phyloP scores from a whole-genome alignment of 2,797 vertebrate genomes.

The Esox masquinongy region DNA sequence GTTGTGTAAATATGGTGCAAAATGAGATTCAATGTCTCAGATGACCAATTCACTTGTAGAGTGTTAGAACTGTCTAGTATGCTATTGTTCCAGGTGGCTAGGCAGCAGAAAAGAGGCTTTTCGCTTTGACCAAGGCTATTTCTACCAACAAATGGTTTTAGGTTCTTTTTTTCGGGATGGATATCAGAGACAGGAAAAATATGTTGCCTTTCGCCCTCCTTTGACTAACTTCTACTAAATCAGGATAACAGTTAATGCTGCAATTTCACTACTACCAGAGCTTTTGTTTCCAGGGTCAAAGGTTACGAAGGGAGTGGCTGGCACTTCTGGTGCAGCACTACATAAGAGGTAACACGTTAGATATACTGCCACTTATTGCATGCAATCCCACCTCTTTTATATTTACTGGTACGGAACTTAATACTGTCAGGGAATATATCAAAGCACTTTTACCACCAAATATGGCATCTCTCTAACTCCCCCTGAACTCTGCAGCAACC shows the following conservation, averaged over 20 bases:
- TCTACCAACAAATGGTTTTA: background rate
- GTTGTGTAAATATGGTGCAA: background rate
- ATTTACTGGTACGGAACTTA: background rate
- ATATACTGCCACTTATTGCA: background rate
- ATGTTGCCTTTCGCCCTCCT: background rate
- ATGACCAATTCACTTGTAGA: background rate
- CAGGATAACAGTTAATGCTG: background rate
- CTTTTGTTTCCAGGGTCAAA: conserved; percentile 2
- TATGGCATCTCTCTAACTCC: background rate
- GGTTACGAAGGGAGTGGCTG: background rate
- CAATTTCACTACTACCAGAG: background rate
- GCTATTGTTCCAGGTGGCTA: too few relatives aligned
- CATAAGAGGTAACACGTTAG: background rate
- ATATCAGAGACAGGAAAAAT: background rate
- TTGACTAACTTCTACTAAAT: background rate
- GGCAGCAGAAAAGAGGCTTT: too few relatives aligned
- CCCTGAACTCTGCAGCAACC: background rate
- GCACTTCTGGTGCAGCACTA: background rate
- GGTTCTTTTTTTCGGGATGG: background rate
- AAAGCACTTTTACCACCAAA: too few relatives aligned
- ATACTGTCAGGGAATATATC: background rate
- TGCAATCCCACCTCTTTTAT: background rate
- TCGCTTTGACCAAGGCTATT: background rate
- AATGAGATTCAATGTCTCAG: background rate
- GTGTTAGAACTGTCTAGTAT: background rate